Base-by-base conservation (phyloP, 2,797 vertebrate genomes). In the Sebastes matsubarae region DNA sequence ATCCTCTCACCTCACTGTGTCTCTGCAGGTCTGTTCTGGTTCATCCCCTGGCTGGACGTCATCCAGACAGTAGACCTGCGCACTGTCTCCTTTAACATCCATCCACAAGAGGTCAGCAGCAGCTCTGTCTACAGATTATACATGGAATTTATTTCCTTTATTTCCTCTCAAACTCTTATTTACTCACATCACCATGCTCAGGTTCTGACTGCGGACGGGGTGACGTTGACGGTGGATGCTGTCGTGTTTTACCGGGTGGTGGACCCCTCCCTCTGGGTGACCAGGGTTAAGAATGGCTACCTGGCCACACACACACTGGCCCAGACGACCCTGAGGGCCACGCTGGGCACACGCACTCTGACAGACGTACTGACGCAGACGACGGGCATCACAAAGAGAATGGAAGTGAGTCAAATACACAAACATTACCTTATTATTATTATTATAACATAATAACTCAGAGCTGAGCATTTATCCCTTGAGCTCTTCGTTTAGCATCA, bases 161-260 rank as follows among this genome's bases (percentile, higher is more conserved):
- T 0, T 42, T 3, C 38, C 0, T 42, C 38, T 42, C 38, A 42
- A 42, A 42, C 38, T 42, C 18, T 8, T 64, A 36, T 72, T 22
- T n/a, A 4, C 42, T 50, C 38, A 11, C 65, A 18, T 14, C 24
- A 0, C 3, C 4, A 68, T 69, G 42, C 55, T 8, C 82, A 96
- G 96, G 94, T 96, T 59, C 87, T 96, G 76, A 92, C 96, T 7
- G 93, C 94, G 61, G 96, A 96, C 75, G 96, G 94, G 0, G 95
- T 96, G 36, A 94, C 95, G 1, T 93, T 96, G 5, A 94, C 93
- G 75, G 95, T 96, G 57, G 95, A 96, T 5, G 96, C 93, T 0
- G 94, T 96, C 0, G 92, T 97, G 84, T 97, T 96, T 63, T 96
- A 96, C 75, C 93, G 95, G 6, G 87, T 96, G 68, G 89, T 95